Evolutionary conservation across 2,888 invertebrate species (phyloP).

Genomic region (Lagria hirta): DNA sequence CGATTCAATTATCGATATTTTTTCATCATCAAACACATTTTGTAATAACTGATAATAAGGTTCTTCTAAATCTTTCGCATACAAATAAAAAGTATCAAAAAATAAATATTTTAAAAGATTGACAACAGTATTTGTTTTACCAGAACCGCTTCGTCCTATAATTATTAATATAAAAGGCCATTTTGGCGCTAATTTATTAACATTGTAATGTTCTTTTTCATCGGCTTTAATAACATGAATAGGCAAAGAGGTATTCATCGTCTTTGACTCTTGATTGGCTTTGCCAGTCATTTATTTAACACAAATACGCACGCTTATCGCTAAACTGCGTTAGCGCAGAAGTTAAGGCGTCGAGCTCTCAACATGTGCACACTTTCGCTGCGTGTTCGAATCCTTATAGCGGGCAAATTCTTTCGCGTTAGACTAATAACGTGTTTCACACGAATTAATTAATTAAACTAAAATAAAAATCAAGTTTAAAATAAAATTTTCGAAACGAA

Average conservation of each 20-base stretch:
- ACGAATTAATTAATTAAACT: conserved; percentile 12
- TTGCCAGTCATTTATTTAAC: too few relatives aligned
- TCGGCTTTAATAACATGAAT: conserved; percentile 7
- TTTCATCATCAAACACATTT: conserved; percentile 11
- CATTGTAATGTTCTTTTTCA: conserved; percentile 4
- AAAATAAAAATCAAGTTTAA: conserved; percentile 12
- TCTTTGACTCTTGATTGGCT: too few relatives aligned
- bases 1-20: conserved; percentile 6
- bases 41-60: conserved; percentile 6
- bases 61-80: conserved; percentile 6
- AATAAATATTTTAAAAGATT: conserved; percentile 8
- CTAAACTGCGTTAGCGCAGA: conserved; percentile 15
- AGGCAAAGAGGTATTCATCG: conserved; percentile 5
- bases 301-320: conserved; percentile 9
- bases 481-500: conserved; percentile 10
- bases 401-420: conserved; percentile 12
- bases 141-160: conserved; percentile 8
- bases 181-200: conserved; percentile 7
- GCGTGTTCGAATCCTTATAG: conserved; percentile 15
- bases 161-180: conserved; percentile 7
- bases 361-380: conserved; percentile 14
- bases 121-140: conserved; percentile 5
- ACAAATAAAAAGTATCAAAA: conserved; percentile 6
- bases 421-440: conserved; percentile 10
- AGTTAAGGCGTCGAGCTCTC: conserved; percentile 10